Conservation (phyloP, 2,888 invertebrate genomes). For the Dynastes maya region DNA sequence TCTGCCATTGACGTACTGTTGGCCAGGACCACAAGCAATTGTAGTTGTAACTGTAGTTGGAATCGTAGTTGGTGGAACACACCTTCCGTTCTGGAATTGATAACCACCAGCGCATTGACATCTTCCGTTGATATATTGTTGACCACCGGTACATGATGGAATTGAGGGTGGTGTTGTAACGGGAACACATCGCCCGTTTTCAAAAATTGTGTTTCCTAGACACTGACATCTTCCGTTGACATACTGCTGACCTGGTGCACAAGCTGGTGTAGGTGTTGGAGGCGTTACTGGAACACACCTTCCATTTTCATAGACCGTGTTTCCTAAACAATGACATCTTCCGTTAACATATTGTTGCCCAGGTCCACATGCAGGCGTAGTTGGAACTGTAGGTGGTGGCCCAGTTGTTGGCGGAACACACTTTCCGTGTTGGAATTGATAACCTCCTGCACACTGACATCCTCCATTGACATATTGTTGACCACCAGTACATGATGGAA, state of each 20-base stretch:
- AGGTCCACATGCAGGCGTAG: conserved; percentile 13
- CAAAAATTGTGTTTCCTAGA: neutral
- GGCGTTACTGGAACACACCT: conserved; percentile 42
- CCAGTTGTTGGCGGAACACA: neutral
- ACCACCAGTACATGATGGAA: too few relatives aligned
- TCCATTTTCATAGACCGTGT: conserved; percentile 47
- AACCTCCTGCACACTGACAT: too few relatives aligned
- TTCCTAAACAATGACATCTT: conserved; percentile 48
- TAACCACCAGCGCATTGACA: conserved; percentile 28
- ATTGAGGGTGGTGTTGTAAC: conserved; percentile 17
- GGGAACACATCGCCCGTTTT: conserved; percentile 24
- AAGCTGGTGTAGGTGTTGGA: conserved; percentile 32
- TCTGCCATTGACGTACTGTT: conserved; percentile 47
- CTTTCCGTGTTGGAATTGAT: too few relatives aligned
- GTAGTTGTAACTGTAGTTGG: conserved; percentile 26
- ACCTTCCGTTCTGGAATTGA: conserved; percentile 42
- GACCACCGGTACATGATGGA: conserved; percentile 17
- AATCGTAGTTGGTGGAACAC: conserved; percentile 24
- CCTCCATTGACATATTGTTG: too few relatives aligned
- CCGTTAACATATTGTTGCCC: conserved; percentile 44
- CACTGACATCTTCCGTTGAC: conserved; percentile 44
- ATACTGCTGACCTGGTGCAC: conserved; percentile 13
- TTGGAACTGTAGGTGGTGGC: neutral
- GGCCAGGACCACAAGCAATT: conserved; percentile 13
- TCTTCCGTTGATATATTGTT: conserved; percentile 41